Base-by-base conservation (phyloP, 2,113 vertebrate species). In the Melozone crissalis region DNA sequence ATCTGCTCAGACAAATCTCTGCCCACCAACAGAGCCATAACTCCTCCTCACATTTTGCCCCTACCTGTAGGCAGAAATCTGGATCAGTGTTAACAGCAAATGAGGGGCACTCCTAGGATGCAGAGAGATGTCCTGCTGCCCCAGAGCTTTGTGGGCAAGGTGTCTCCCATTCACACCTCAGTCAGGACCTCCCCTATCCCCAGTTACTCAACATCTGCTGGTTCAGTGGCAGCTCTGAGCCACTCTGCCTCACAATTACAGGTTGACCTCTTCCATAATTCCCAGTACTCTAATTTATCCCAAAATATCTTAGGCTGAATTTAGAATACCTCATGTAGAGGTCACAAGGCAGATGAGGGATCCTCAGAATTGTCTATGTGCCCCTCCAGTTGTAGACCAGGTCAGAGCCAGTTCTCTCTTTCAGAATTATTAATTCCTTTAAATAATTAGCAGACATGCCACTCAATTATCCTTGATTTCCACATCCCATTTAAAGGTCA, bases 401-500 rank as follows among this genome's bases (percentile, higher is more conserved):
- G 93, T 96, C 91, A 94, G 66, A 87, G 46, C 2, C 20, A 85
- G 43, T 80, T 94, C 73, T 86, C 68, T 80, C 46, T 80, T 95
- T 89, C 80, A 96, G 73, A 95, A 85, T 90, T 93, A 94, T 94
- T 93, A 95, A 97, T 96, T 87, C 78, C 63, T 94, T 95, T 94
- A 96, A 93, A 94, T 96, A 96, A 97, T 97, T 97, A 97, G 88
- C 77, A 96, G 94, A 91, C 95, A 97, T 84, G 94, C 68, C 95
- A 96, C 90, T 95, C 96, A 97, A 94, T 97, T 97, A 96, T 89
- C 75, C 68, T 87, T 90, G 89, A 95, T 97, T 95, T 97, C 94
- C 93, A 93, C 84, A 88, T 95, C 75, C 84, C 93, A 97, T 97
- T 96, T 94, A 97, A 97, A 97, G 96, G 97, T 97, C 93, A 94